A percentile compares a stretch with the other conserved stretches of the same genome.
Conservation (phyloP, 2,888 invertebrate species). For the Dryobotodes eremita region DNA sequence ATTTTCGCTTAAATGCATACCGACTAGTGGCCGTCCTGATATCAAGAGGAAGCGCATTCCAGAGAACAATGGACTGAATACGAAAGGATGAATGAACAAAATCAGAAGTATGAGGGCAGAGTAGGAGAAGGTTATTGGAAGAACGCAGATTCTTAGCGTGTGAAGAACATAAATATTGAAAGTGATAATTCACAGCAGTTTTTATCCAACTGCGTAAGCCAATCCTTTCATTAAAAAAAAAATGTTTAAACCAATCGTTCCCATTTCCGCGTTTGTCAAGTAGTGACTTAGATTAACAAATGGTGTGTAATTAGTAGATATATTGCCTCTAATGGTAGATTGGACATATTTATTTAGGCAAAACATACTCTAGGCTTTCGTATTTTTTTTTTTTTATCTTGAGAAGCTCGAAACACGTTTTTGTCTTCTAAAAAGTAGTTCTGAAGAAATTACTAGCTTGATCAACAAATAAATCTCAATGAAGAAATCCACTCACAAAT, state of each 20-base stretch:
- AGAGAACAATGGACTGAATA: no score
- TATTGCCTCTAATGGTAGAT: background rate
- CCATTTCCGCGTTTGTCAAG: background rate
- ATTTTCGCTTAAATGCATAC: no score
- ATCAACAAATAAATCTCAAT: no score
- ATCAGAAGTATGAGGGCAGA: no score
- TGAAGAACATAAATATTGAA: no score
- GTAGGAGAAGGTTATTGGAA: no score
- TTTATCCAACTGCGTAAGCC: background rate
- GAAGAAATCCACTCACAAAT: background rate
- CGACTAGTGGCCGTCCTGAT: no score
- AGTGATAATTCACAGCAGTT: background rate
- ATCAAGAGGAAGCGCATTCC: no score
- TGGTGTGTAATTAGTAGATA: background rate
- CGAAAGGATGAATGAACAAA: no score
- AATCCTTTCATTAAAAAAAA: background rate
- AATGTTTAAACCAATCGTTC: background rate
- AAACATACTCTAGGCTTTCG: background rate
- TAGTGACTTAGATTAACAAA: slow-evolving; percentile 16
- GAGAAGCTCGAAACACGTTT: background rate
- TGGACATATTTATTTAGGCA: background rate
- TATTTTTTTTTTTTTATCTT: background rate
- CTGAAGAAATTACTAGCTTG: background rate
- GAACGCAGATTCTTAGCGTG: no score
- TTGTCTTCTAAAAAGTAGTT: background rate